Base-by-base conservation (phyloP, 2,888 invertebrate species). In the Hedychridium roseum region DNA sequence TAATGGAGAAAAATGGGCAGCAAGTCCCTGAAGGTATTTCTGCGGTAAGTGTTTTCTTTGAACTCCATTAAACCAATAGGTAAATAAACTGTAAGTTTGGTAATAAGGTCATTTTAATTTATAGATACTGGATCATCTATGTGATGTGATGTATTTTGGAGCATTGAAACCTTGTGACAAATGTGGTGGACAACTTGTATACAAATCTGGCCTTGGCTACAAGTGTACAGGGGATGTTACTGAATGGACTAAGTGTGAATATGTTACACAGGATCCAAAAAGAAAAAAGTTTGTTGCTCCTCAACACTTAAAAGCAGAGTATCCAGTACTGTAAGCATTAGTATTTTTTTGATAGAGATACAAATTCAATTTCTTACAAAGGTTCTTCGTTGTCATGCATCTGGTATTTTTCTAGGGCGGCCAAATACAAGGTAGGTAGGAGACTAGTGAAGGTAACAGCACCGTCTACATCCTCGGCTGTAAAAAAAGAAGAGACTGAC, bases 101-200 rank as follows among this genome's bases (percentile, higher is more conserved):
- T 31, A 31, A 31, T 31, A 31, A 5, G 14, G 11, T 31, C n/a
- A 7, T 34, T 31, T 37, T 20, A 30, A n/a, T 18, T 50, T 43
- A 7, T 14, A 93, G 90, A 84, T 89, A 44, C 74, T 91, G 45
- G 92, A 95, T 76, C 83, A 83, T 39, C 76, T 95, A 3, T 84
- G 91, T 6, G 98, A 99, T 79, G 83, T 87, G 21, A 88, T 98
- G 86, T 85, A 88, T 0, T 99, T 98, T 81, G 99, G 98, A 20
- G 86, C 88, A 1, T 81, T 94, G 2, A 78, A 84, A 50, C 85
- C 85, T 0, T 99, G 98, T 68, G 76, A 85, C 0, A 88, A 89
- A 63, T 99, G 98, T 73, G 84, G 85, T 1, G 92, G 92, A 0
- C 90, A 93, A 69, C 82, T 90, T 14, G 80, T 84, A 26, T 86